These are phyloP conservation scores for Drosophila ironensis DNA, from an alignment of 1,140 invertebrate species.

Conservation along the genomic window DNA sequence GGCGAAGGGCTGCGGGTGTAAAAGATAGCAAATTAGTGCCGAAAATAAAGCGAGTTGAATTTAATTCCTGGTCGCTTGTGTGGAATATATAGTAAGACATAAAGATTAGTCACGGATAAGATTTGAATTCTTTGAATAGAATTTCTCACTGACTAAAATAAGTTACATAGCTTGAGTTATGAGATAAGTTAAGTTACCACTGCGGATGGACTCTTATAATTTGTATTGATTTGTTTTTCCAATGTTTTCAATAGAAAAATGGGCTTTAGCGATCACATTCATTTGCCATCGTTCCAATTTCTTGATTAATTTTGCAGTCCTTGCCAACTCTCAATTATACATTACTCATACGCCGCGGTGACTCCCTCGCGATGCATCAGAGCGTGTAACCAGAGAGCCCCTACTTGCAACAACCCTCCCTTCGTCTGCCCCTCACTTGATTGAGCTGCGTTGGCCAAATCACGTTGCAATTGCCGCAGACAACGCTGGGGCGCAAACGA, in stretches of 20 bases:
- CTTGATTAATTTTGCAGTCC: neutral
- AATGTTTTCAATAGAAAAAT: neutral
- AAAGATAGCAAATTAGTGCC: neutral
- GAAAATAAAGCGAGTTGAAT: neutral
- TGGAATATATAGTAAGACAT: constrained; percentile 3
- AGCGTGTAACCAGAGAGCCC: neutral
- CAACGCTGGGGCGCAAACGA: constrained; percentile 25
- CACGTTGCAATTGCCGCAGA: constrained; percentile 68
- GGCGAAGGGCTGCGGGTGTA: neutral
- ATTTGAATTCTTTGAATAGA: neutral
- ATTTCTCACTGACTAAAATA: no score
- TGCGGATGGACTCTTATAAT: no score
- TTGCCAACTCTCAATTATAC: constrained; percentile 37
- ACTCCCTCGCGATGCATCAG: constrained; percentile 30
- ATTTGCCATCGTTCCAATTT: neutral
- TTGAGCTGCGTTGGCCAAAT: constrained; percentile 64
- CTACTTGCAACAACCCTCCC: neutral
- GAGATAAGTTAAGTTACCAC: no score
- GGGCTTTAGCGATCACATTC: no score
- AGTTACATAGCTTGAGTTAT: no score
- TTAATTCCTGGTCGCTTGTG: constrained; percentile 1
- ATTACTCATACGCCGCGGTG: constrained; percentile 52
- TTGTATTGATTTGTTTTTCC: no score
- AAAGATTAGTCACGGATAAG: neutral
- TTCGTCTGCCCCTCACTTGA: constrained; percentile 14